These are phyloP conservation scores for Pedetes capensis DNA, from an alignment of 2,113 vertebrate species.

Conservation along the genomic window DNA sequence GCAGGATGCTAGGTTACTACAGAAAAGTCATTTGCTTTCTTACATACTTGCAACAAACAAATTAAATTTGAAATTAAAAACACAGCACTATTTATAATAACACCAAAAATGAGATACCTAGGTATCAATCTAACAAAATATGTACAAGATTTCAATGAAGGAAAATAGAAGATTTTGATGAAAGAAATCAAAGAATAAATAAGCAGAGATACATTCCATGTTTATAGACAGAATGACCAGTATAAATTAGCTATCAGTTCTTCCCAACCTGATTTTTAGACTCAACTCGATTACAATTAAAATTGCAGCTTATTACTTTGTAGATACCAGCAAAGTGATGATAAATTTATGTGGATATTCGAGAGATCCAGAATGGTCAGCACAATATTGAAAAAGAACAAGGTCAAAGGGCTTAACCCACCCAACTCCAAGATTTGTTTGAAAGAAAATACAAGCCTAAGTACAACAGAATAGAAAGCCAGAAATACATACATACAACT, in stretches of 20 bases:
- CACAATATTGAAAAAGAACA: background rate
- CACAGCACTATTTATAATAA: background rate
- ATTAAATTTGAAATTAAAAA: background rate
- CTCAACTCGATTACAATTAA: background rate
- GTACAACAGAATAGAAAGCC: too few species aligned
- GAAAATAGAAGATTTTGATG: background rate
- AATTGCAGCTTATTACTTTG: background rate
- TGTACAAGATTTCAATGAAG: background rate
- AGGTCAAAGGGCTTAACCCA: background rate
- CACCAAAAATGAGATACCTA: background rate
- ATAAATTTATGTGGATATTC: background rate
- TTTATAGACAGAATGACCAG: background rate
- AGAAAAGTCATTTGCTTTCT: background rate
- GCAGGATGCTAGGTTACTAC: background rate
- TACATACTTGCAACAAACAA: too few species aligned
- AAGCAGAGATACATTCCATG: background rate
- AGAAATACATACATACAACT: too few species aligned
- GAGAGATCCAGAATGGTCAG: background rate
- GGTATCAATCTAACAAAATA: background rate
- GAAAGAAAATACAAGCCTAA: too few species aligned
- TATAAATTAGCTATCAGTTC: too few species aligned
- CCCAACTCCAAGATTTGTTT: background rate
- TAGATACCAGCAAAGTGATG: background rate
- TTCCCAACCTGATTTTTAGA: background rate
- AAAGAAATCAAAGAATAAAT: background rate